Evolutionary conservation across 2,797 vertebrate species (phyloP).

Genomic region (Chaetodon trifasciatus): DNA sequence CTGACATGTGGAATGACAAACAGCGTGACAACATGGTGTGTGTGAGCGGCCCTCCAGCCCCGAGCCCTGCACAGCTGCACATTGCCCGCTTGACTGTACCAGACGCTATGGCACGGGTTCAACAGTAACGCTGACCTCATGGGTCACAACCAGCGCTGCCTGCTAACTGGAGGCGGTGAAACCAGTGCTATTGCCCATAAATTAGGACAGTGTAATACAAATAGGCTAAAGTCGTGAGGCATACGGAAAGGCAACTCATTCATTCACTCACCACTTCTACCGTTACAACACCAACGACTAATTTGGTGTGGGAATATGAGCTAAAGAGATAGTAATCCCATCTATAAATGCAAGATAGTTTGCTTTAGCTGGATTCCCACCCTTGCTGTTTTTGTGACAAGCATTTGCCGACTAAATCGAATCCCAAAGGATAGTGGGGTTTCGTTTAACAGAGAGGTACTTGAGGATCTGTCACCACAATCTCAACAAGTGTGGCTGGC

Average conservation of each 20-base stretch:
- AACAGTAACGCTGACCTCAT: constrained; percentile 82
- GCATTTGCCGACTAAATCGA: constrained; percentile 81
- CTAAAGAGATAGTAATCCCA: constrained; percentile 73
- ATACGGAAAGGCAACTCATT: constrained; percentile 44
- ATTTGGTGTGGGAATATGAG: constrained; percentile 75
- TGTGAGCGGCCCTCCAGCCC: constrained; percentile 50
- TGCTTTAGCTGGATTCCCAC: constrained; percentile 80
- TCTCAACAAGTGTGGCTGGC: constrained; percentile 78
- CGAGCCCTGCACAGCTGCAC: constrained; percentile 73
- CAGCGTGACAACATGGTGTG: constrained; percentile 71
- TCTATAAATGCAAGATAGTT: constrained; percentile 79
- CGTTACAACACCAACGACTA: constrained; percentile 33
- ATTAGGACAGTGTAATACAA: constrained; percentile 58
- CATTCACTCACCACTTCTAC: constrained; percentile 47
- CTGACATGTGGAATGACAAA: constrained; percentile 82
- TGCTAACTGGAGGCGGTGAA: constrained; percentile 64
- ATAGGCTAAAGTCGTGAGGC: constrained; percentile 43
- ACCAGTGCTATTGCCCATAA: constrained; percentile 51
- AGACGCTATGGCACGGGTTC: constrained; percentile 79
- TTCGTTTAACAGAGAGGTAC: constrained; percentile 82
- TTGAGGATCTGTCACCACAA: constrained; percentile 73
- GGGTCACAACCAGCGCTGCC: constrained; percentile 72
- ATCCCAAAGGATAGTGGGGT: constrained; percentile 73
- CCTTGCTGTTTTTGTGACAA: constrained; percentile 76
- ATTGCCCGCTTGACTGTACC: constrained; percentile 66